Evolutionary conservation across 2,113 vertebrate species (phyloP).

Genomic region (Eubucco bourcierii): DNA sequence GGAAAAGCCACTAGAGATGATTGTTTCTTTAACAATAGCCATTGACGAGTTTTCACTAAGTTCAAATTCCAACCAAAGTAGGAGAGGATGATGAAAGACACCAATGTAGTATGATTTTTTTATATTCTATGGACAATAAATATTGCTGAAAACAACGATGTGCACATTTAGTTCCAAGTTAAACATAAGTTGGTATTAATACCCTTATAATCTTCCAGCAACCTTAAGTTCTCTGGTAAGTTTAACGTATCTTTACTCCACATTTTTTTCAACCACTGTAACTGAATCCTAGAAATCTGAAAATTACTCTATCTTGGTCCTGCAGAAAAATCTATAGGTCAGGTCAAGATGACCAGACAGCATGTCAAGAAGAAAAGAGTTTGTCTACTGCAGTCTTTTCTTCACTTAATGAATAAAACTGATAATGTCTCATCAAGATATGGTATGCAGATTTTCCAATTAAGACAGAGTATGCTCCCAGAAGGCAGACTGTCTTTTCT

Average conservation of each 20-base stretch:
- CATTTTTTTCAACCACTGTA: background rate
- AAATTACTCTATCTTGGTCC: background rate
- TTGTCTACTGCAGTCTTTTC: background rate
- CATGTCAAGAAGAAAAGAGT: background rate
- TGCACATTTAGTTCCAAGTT: background rate
- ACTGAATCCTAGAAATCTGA: background rate
- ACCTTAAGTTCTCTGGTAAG: background rate
- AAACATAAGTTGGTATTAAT: background rate
- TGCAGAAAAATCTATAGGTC: background rate
- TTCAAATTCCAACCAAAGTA: background rate
- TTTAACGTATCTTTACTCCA: background rate
- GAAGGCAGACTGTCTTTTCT: background rate
- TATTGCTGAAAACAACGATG: background rate
- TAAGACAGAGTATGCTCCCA: background rate
- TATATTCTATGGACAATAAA: background rate
- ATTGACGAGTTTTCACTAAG: background rate
- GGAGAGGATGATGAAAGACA: background rate
- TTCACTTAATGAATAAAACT: background rate
- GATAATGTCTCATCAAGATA: background rate
- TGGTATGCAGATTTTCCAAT: background rate
- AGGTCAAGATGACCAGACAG: background rate
- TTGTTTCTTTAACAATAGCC: background rate
- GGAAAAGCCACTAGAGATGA: background rate
- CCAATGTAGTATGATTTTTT: background rate
- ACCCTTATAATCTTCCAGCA: background rate